Base-by-base conservation (phyloP, 2,113 vertebrate genomes). In the Dinomys branickii region DNA sequence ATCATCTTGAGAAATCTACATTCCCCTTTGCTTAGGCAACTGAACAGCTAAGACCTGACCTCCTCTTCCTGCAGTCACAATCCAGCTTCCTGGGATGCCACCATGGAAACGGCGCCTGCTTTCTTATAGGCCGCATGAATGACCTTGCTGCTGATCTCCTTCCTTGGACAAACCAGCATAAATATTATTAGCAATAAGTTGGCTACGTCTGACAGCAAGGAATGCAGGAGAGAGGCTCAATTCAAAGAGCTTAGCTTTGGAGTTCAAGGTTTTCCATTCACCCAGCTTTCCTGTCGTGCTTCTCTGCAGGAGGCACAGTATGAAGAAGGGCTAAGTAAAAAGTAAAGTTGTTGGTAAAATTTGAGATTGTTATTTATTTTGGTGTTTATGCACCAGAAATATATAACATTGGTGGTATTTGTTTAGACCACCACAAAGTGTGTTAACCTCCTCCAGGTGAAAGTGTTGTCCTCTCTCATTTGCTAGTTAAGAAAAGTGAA, bases 81-180 rank as follows among this genome's bases (percentile, higher is more conserved):
- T 8, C 59, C 94, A 41, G 47, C 58, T 92, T 88, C 93, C 75
- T 38, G 47, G 44, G 13, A 52, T n/a, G 73, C 80, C 93, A 41
- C 96, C 97, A 94, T 94, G 92, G 97, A 97, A 97, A 97, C 89
- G 1, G 65, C 2, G 8, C 47, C 47, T 6, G 67, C 30, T 95
- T 95, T 95, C 95, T 93, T 20, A 7, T 1, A 65, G 92, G 81
- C 65, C 47, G 16, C 59, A 38, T 50, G 54, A 69, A 33, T 50
- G 89, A 97, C 94, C 96, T 81, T 22, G 16, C 78, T 47, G 9
- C 78, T n/a, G 61, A 65, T 20, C 28, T 33, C 77, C 82, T 65
- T 9, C 92, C 85, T 86, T 28, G 35, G 71, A 94, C 38, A 47
- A 73, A 92, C 77, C 38, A 61, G 77, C 22, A 83, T 89, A 85